Base-by-base conservation (phyloP, 2,797 vertebrate genomes). In the Malurus splendens region DNA sequence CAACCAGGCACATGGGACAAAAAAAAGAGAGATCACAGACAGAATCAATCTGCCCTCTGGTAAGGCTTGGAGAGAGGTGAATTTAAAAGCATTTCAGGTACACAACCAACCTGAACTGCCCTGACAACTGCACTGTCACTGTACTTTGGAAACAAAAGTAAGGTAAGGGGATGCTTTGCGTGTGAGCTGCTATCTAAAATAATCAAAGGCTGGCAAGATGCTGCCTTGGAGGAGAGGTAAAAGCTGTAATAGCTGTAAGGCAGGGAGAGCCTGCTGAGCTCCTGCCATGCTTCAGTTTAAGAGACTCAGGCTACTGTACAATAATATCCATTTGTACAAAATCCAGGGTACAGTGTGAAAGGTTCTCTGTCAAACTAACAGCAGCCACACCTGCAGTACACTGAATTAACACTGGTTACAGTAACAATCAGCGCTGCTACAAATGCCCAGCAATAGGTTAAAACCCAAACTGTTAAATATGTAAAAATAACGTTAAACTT, bases 371-470 rank as follows among this genome's bases (percentile, higher is more conserved):
- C 55, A 48, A 66, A 33, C 30, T 12, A 42, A 12, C 24, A 60
- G 27, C 54, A 71, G 51, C n/a, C 41, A 54, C 6, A 2, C 12
- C 8, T 0, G 1, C 14, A 55, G 36, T 1, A 12, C 2, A 6
- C 6, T 13, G 42, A 62, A 39, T n/a, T 7, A 32, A 4, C 12
- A 52, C 32, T 28, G 32, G 32, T 24, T 3, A 15, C 18, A 67
- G 27, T 1, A 18, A 42, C 14, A 50, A 60, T 12, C 50, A 81
- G 82, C 57, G 33, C 27, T 33, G 59, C 59, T 22, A 27, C 33
- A 1, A 79, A 42, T 3, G 19, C 15, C 38, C 39, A 47, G 5
- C 19, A 24, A 50, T 0, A 3, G 62, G 51, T 10, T 42, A 25
- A 76, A 68, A 45, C 1, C 4, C 18, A 9, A 50, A 9, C 4